These are phyloP conservation scores for Scelioninae gen. 1 DNA, from an alignment of 2,888 invertebrate species.

Conservation along the genomic window DNA sequence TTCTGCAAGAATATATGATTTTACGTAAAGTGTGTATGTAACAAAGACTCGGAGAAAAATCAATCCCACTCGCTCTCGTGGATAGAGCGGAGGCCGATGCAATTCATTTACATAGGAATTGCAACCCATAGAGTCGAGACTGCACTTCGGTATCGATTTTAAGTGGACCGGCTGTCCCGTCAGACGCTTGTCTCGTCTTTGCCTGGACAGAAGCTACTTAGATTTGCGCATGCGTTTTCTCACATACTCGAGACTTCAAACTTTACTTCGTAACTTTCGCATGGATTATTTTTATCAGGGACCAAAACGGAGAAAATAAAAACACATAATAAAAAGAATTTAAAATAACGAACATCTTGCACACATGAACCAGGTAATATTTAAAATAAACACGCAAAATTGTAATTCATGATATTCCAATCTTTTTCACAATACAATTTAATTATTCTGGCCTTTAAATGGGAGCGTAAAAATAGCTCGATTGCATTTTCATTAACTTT, in stretches of 20 bases:
- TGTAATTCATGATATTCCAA: too few relatives aligned
- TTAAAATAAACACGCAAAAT: too few relatives aligned
- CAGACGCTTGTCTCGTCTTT: constrained; percentile 83
- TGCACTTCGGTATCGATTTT: constrained; percentile 83
- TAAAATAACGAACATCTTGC: too few relatives aligned
- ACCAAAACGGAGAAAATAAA: too few relatives aligned
- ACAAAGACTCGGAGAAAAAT: constrained; percentile 73
- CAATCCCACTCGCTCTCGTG: constrained; percentile 69
- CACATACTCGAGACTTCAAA: background rate
- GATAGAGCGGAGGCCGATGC: constrained; percentile 74
- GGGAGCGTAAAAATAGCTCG: too few relatives aligned
- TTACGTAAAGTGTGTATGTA: constrained; percentile 19
- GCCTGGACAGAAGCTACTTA: constrained; percentile 81
- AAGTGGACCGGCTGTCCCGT: constrained; percentile 83
- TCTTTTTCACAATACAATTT: too few relatives aligned
- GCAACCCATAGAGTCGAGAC: constrained; percentile 80
- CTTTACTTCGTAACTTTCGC: background rate
- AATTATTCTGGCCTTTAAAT: too few relatives aligned
- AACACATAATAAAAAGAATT: too few relatives aligned
- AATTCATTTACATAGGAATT: constrained; percentile 84
- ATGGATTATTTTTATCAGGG: background rate
- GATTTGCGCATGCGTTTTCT: constrained; percentile 80
- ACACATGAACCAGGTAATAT: too few relatives aligned
- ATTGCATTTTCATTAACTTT: too few relatives aligned
- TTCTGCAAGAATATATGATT: background rate